These are phyloP conservation scores for Saguinus midas DNA, from an alignment of 2,113 vertebrate species.

Conservation along the genomic window DNA sequence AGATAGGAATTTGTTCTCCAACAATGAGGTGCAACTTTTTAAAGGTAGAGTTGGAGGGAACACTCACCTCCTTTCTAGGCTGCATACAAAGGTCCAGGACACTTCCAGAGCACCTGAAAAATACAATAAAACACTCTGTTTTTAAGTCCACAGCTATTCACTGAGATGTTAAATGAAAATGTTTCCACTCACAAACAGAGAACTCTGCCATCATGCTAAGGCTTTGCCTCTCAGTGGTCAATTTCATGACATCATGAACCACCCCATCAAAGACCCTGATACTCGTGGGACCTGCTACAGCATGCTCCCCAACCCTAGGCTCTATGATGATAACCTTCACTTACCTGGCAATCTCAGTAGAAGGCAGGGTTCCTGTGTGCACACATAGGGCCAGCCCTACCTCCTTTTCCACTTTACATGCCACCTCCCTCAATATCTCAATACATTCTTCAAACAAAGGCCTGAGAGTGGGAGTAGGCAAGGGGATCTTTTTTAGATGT, in stretches of 20 bases:
- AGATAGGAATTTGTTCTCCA: neutral
- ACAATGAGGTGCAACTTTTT: neutral
- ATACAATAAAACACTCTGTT: neutral
- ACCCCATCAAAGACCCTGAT: neutral
- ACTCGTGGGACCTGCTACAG: neutral
- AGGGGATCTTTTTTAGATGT: neutral
- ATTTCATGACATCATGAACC: neutral
- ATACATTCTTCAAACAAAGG: neutral
- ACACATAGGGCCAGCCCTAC: conserved; percentile 6
- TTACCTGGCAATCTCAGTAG: neutral
- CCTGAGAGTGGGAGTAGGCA: neutral
- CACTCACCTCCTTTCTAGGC: neutral
- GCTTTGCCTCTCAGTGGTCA: neutral
- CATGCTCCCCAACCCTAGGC: neutral
- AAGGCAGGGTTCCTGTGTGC: too few species aligned
- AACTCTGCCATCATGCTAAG: neutral
- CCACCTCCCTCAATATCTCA: neutral
- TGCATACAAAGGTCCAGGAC: neutral
- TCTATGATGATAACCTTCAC: neutral
- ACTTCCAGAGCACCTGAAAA: neutral
- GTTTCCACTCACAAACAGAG: neutral
- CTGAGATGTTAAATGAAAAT: neutral
- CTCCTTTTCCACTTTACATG: conserved; percentile 17
- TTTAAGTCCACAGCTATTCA: neutral
- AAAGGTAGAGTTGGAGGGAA: neutral